Evolutionary conservation across 1,140 invertebrate genomes (phyloP).

Genomic region (Zaprionus vittiger): DNA sequence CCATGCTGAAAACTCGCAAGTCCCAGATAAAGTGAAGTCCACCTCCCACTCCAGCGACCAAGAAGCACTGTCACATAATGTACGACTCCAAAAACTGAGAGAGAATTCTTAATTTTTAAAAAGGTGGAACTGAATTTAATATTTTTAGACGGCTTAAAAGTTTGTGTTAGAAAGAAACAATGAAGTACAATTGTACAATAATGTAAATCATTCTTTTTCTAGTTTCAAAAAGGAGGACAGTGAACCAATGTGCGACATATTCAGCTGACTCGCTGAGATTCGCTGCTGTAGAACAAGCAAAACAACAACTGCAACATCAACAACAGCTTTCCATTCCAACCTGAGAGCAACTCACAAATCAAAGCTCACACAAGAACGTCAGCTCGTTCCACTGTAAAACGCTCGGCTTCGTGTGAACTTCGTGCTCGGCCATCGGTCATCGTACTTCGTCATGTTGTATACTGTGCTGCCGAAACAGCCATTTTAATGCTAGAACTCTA

Average conservation of each 20-base stretch:
- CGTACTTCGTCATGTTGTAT: constrained; percentile 5
- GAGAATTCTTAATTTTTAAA: too few relatives aligned
- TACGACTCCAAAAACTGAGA: too few relatives aligned
- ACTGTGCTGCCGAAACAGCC: not conserved
- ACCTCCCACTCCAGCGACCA: too few relatives aligned
- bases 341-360: constrained; percentile 44
- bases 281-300: constrained; percentile 42
- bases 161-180: too few relatives aligned
- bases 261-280: constrained; percentile 50
- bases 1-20: too few relatives aligned
- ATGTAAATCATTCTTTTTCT: too few relatives aligned
- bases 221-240: not conserved
- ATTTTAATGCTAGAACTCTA: not conserved
- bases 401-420: constrained; percentile 41
- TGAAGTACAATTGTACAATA: too few relatives aligned
- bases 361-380: constrained; percentile 43
- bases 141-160: too few relatives aligned
- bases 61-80: too few relatives aligned
- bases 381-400: constrained; percentile 41
- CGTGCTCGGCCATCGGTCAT: constrained; percentile 37
- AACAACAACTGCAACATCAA: constrained; percentile 35
- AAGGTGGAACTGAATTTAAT: too few relatives aligned
- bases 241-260: constrained; percentile 17
- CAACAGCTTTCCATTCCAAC: constrained; percentile 47
- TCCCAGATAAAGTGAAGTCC: too few relatives aligned